Percentiles rank a stretch among this genome's conserved stretches.
phyloP scores from a whole-genome alignment of 1,140 invertebrate genomes.

The Andrena cerasifolii region DNA sequence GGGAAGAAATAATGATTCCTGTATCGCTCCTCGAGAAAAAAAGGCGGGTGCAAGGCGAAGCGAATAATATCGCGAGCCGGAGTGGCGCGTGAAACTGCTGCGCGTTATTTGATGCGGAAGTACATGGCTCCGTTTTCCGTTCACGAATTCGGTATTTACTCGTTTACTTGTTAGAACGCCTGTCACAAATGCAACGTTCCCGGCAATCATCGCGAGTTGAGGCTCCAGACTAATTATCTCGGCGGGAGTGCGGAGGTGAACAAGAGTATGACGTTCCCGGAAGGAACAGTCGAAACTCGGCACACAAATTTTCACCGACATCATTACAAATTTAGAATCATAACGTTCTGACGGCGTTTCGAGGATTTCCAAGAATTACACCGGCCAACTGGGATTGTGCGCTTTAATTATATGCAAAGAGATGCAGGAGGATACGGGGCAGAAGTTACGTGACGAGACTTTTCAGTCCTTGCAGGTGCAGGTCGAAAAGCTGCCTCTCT shows the following conservation, averaged over 20 bases:
- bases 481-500: too few species aligned
- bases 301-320: slow-evolving; percentile 49
- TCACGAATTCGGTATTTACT: too few species aligned
- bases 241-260: not conserved
- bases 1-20: too few species aligned
- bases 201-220: not conserved
- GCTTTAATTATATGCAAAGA: slow-evolving; percentile 56
- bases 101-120: too few species aligned
- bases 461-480: too few species aligned
- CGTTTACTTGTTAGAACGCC: not conserved
- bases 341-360: slow-evolving; percentile 24
- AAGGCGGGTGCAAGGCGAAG: too few species aligned
- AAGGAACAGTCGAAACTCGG: slow-evolving; percentile 26
- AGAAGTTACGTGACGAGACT: too few species aligned
- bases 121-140: too few species aligned
- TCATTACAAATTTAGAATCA: slow-evolving; percentile 44
- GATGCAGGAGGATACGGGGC: slow-evolving; percentile 48
- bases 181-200: not conserved
- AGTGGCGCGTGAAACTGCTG: too few species aligned
- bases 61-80: too few species aligned
- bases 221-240: slow-evolving; percentile 33
- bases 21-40: too few species aligned
- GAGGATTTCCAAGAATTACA: slow-evolving; percentile 37
- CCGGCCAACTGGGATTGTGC: slow-evolving; percentile 43
- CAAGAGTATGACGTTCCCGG: not conserved